Percentiles rank a stretch among this genome's conserved stretches.
These are phyloP conservation scores for Halcyon badia DNA, from an alignment of 2,797 vertebrate genomes.

Conservation along the genomic window DNA sequence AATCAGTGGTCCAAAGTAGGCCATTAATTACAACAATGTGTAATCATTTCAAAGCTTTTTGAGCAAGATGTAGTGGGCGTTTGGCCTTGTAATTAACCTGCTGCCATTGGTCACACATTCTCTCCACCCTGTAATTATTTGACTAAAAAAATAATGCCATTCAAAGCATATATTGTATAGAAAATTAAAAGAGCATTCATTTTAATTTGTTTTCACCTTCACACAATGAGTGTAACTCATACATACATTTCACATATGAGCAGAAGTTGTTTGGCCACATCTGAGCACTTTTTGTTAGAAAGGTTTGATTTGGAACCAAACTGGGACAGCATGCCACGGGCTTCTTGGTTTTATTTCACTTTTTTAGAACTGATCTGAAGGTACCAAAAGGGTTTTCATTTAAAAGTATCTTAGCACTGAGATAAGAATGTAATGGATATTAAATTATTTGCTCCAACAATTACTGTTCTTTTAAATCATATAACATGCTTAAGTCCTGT, in stretches of 20 bases:
- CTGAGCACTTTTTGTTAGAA: not conserved
- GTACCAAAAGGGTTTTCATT: not conserved
- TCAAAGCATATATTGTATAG: slow-evolving; percentile 21
- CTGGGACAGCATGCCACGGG: not conserved
- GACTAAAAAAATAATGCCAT: slow-evolving; percentile 17
- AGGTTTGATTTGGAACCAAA: not conserved
- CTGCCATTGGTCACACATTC: not conserved
- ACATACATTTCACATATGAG: not conserved
- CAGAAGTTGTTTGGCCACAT: not conserved
- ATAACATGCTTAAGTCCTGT: not conserved
- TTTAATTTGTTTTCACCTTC: slow-evolving; percentile 18
- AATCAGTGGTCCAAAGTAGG: not conserved
- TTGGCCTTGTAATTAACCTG: slow-evolving; percentile 59
- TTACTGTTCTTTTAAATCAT: not conserved
- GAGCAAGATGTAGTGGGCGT: slow-evolving; percentile 35
- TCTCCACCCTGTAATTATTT: slow-evolving; percentile 56
- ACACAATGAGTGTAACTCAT: not conserved
- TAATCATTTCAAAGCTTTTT: slow-evolving; percentile 40
- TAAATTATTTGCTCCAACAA: not conserved
- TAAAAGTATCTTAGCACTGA: not conserved
- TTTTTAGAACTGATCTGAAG: not conserved
- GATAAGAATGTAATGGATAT: not conserved
- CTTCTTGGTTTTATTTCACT: not conserved
- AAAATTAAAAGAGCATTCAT: slow-evolving; percentile 30
- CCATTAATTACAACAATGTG: slow-evolving; percentile 9